Base-by-base conservation (phyloP, 2,888 invertebrate genomes). In the Phaonia tiefii region DNA sequence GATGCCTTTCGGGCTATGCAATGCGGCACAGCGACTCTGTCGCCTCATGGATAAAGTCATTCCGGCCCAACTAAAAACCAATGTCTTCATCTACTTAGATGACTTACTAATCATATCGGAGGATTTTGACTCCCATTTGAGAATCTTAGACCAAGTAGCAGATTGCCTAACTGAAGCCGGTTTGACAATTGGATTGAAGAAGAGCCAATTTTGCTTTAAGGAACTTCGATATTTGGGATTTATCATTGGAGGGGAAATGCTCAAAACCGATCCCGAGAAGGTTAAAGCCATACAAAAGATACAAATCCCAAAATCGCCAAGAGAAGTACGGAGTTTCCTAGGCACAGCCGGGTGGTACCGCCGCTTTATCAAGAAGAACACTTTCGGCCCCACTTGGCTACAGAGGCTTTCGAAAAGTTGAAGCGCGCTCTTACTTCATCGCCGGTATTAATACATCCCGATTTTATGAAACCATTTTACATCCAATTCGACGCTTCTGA, bases 31-130 rank as follows among this genome's bases (percentile, higher is more conserved):
- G 20, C 39, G 76, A 1, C 31, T 83, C 15, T 86, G 85, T 63
- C 72, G 84, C 0, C 58, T 86, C 11, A 79, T 86, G 74, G 76
- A 73, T 13, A 77, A 67, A 37, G 73, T 75, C 0, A 75, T 80
- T 3, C 75, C 75, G 1, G 8, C 80, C 75, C 39, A 25, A 10
- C 10, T 76, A 0, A 80, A 73, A 39, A 1, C 39, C 0, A 75
- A 75, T 20, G 79, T 76, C 0, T 76, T 80, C 26, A 17, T 74
- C 0, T 76, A 80, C 26, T 42, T 82, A 0, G 80, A 78, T 51
- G 77, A 75, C 17, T 31, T 81, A n/a, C 56, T 78, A 0, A 63
- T 78, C 1, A 79, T 83, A 15, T 69, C 80, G 0, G 44, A 58
- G 5, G 69, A 80, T 8, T 82, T 83, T 42, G n/a, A 71, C 1